Evolutionary conservation across 2,888 invertebrate species (phyloP).

Genomic region (Protophormia terraenovae): DNA sequence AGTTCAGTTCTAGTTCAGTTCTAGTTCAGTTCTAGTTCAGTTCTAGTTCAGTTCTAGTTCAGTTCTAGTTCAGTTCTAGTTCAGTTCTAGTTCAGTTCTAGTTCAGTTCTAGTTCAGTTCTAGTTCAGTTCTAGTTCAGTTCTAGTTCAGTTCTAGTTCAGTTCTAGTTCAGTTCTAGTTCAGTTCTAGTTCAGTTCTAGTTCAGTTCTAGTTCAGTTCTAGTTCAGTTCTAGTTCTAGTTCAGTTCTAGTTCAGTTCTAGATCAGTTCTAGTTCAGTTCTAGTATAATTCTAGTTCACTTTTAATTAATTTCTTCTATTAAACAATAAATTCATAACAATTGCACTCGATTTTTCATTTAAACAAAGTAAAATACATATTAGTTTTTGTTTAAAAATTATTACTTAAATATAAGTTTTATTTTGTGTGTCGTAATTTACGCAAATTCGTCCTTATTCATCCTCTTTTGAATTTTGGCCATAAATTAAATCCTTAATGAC

Average conservation of each 20-base stretch:
- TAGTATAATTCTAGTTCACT: no score
- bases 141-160: neutral
- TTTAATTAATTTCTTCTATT: no score
- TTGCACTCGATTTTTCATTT: no score
- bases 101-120: neutral
- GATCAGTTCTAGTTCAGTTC: neutral
- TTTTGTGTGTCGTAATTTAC: neutral
- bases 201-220: neutral
- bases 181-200: neutral
- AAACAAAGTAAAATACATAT: no score
- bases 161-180: neutral
- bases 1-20: neutral
- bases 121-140: neutral
- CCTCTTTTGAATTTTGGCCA: neutral
- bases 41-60: neutral
- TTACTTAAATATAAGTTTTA: neutral
- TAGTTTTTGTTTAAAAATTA: no score
- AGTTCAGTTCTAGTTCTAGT: neutral
- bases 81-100: neutral
- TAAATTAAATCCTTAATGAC: conserved; percentile 21
- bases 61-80: neutral
- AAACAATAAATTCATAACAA: no score
- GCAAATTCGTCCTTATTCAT: neutral
- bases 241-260: neutral
- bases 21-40: neutral